Conservation (phyloP, 2,113 vertebrate species). For the Dromas ardeola region DNA sequence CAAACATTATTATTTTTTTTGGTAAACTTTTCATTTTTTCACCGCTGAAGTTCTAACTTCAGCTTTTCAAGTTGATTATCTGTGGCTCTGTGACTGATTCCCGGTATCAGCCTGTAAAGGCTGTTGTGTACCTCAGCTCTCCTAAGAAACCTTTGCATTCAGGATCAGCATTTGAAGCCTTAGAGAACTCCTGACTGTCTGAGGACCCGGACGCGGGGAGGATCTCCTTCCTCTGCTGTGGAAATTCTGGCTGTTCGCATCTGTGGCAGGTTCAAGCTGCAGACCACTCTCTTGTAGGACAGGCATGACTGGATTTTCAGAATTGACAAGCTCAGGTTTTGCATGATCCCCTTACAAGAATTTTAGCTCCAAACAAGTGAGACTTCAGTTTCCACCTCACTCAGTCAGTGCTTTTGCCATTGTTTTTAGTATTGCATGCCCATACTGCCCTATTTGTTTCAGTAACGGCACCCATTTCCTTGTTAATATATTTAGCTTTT, state of each 20-base stretch:
- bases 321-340: not conserved
- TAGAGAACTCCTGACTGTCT: not conserved
- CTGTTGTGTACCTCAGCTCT: not conserved
- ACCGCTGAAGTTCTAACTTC: accelerated
- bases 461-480: not conserved
- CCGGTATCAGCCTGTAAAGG: not conserved
- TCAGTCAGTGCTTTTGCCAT: not conserved
- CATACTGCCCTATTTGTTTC: not conserved
- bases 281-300: not conserved
- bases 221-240: not conserved
- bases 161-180: not conserved
- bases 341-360: not conserved
- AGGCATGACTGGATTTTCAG: not conserved
- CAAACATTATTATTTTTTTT: not conserved
- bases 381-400: not conserved
- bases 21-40: not conserved
- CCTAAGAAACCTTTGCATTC: not conserved
- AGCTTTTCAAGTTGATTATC: not conserved
- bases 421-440: not conserved
- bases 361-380: not conserved
- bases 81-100: not conserved
- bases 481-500: not conserved
- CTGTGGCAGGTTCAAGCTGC: not conserved
- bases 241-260: not conserved
- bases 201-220: accelerated